Base-by-base conservation (phyloP, 2,888 invertebrate genomes). In the Cybosia mesomella region DNA sequence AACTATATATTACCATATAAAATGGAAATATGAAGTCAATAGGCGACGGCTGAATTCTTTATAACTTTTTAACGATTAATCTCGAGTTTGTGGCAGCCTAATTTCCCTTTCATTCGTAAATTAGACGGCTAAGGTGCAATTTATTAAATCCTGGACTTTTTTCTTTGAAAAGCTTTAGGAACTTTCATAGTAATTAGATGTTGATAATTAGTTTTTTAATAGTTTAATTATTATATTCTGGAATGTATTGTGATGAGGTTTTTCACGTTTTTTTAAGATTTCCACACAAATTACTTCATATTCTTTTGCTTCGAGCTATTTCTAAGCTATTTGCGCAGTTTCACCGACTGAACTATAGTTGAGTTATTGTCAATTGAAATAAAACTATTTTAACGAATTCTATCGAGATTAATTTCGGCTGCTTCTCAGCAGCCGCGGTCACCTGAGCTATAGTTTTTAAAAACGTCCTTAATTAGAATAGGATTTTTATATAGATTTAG, bases 1-100 rank as follows among this genome's bases (percentile, higher is more conserved):
- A 34, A 34, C 21, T 58, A 36, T 58, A n/a, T 36, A 58, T 34
- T 58, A 58, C 58, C 69, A 68, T 71, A 78, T 68, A 72, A 72
- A 76, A 78, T 64, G 43, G 60, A 70, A 64, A 68, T 59, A 71
- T 69, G 70, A 72, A 70, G 57, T 36, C 58, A 64, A 68, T 71
- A 64, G 74, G 55, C 60, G 57, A 74, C 22, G 43, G 59, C 58
- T 79, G 64, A 67, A 69, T 70, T 69, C 61, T 72, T 71, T 32
- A 79, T 60, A 70, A 73, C 68, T 2, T 57, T 49, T 76, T 74
- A 71, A 72, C 69, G 69, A 72, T 66, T 71, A 75, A 75, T 73
- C 77, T 68, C 10, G 57, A 66, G 72, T 75, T 69, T 77, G 80
- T 28, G 61, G 28, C 22, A 7, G 58, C 75, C 71, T 77, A 68